Evolutionary conservation across 2,797 vertebrate species (phyloP).

Genomic region (Enteromius trimaculatus): DNA sequence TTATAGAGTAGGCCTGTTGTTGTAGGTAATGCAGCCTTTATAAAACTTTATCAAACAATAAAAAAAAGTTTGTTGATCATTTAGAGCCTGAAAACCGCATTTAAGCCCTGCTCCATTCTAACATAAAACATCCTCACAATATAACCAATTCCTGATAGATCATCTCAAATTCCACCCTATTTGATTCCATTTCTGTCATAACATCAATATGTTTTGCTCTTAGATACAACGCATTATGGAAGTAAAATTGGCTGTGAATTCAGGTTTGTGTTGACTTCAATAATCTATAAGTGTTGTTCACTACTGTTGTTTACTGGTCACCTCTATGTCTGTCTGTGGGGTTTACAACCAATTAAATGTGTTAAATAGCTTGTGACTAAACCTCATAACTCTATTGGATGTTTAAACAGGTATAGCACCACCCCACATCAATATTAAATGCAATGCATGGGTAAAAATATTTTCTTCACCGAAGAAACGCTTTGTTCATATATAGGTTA

Average conservation of each 20-base stretch:
- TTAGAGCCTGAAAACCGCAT: neutral
- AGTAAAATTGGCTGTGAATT: neutral
- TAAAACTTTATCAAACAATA: neutral
- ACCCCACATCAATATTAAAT: neutral
- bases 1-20: too few relatives aligned
- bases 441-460: neutral
- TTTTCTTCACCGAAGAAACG: neutral
- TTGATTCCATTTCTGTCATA: slow-evolving; percentile 2
- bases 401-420: neutral
- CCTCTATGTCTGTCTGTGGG: neutral
- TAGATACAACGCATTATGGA: slow-evolving; percentile 1
- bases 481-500: neutral
- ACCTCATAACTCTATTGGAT: neutral
- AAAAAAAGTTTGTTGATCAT: neutral
- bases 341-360: neutral
- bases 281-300: neutral
- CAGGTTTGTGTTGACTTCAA: neutral
- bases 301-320: neutral
- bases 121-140: neutral
- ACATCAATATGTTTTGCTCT: slow-evolving; percentile 4
- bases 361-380: neutral
- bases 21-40: neutral
- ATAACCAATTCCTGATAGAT: neutral
- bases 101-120: neutral
- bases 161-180: neutral